These are phyloP conservation scores for Denticeps clupeoides DNA, from an alignment of 2,797 vertebrate genomes.

Conservation along the genomic window DNA sequence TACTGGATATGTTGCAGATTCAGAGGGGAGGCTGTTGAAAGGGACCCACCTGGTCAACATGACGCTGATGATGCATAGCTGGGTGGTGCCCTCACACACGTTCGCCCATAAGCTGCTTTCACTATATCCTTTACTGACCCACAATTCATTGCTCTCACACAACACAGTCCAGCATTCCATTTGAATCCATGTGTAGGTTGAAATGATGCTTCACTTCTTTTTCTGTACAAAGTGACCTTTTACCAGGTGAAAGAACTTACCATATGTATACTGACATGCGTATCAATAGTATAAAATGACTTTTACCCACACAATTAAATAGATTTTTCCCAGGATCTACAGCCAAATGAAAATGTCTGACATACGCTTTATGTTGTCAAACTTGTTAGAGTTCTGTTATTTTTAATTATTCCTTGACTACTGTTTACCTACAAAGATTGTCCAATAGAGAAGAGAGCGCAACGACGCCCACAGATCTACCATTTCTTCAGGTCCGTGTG, in stretches of 20 bases:
- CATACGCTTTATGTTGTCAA: no score
- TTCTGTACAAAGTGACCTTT: no score
- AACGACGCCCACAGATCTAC: constrained; percentile 64
- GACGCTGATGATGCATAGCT: constrained; percentile 82
- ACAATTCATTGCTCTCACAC: no score
- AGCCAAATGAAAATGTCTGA: no score
- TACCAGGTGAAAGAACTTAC: no score
- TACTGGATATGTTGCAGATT: constrained; percentile 58
- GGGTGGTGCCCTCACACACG: constrained; percentile 75
- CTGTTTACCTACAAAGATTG: constrained; percentile 69
- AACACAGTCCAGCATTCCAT: not conserved
- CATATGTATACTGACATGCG: no score
- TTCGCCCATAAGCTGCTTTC: constrained; percentile 70
- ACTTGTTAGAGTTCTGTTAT: no score
- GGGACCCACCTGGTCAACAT: constrained; percentile 72
- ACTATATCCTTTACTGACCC: constrained; percentile 75
- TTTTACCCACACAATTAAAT: no score
- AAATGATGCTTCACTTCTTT: no score
- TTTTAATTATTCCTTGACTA: constrained; percentile 44
- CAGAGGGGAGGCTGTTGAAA: constrained; percentile 59
- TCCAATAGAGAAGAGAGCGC: constrained; percentile 46
- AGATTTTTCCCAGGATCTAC: no score
- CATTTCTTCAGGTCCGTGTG: constrained; percentile 68
- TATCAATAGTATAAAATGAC: no score
- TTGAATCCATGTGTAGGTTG: no score